phyloP scores from a whole-genome alignment of 2,888 invertebrate genomes.

The Calameuta idolon region DNA sequence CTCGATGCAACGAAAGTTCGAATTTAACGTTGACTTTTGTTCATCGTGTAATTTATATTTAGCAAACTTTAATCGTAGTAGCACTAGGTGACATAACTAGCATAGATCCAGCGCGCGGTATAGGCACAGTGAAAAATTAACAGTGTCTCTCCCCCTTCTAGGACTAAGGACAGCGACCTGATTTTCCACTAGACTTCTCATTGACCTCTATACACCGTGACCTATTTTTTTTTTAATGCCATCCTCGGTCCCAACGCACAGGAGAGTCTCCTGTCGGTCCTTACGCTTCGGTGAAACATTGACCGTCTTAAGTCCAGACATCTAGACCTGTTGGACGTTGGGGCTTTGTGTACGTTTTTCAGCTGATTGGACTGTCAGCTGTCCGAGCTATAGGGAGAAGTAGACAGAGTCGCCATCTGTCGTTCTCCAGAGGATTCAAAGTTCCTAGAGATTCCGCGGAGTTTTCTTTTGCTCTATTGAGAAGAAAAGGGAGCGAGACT shows the following conservation, averaged over 20 bases:
- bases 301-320: neutral
- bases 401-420: neutral
- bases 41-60: neutral
- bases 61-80: neutral
- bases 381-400: slow-evolving; percentile 20
- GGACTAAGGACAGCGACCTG: neutral
- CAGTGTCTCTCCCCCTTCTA: neutral
- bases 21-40: neutral
- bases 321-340: slow-evolving; percentile 46
- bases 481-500: neutral
- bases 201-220: neutral
- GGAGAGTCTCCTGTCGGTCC: neutral
- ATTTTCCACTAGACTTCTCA: neutral
- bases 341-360: slow-evolving; percentile 44
- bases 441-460: neutral
- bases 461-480: neutral
- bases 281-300: neutral
- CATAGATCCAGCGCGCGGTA: neutral
- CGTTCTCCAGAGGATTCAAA: neutral
- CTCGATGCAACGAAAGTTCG: neutral
- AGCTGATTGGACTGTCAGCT: slow-evolving; percentile 50
- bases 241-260: neutral
- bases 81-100: neutral
- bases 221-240: neutral
- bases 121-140: neutral